Percentiles rank a stretch among this genome's conserved stretches.
These are phyloP conservation scores for Callocephalon fimbriatum DNA, from an alignment of 2,113 vertebrate genomes.

Conservation along the genomic window DNA sequence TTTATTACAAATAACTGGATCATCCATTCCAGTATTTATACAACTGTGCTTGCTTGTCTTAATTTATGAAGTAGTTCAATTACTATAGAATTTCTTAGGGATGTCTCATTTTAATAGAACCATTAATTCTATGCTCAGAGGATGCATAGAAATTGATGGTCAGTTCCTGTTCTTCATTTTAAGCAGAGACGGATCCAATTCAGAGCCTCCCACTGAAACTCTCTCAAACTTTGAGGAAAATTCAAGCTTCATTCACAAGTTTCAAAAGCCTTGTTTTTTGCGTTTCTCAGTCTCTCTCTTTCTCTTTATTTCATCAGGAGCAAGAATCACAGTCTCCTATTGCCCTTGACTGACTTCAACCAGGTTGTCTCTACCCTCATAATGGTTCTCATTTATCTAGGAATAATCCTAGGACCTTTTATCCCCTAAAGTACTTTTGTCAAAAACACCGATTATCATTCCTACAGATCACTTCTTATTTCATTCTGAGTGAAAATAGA, in stretches of 20 bases:
- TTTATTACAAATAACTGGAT: slow-evolving; percentile 12
- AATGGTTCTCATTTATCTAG: background rate
- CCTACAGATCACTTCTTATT: background rate
- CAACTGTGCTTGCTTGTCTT: slow-evolving; percentile 25
- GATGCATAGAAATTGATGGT: slow-evolving; percentile 14
- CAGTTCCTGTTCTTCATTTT: slow-evolving; percentile 22
- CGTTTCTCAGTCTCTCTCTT: background rate
- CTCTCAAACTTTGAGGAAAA: background rate
- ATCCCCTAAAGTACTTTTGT: background rate
- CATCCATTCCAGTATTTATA: slow-evolving; percentile 4
- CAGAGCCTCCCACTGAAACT: background rate
- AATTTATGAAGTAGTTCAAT: slow-evolving; percentile 44
- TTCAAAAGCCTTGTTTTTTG: background rate
- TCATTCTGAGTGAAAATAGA: background rate
- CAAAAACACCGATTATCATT: background rate
- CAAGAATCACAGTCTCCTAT: background rate
- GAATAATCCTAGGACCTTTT: background rate
- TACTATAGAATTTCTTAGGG: slow-evolving; percentile 45
- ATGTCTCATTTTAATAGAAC: slow-evolving; percentile 50
- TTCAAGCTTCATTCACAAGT: background rate
- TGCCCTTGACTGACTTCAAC: background rate
- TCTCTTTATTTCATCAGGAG: background rate
- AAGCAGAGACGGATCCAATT: background rate
- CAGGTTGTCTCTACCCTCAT: background rate
- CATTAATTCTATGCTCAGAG: slow-evolving; percentile 42